phyloP scores from a whole-genome alignment of 2,797 vertebrate genomes.

The Salarias fasciatus region DNA sequence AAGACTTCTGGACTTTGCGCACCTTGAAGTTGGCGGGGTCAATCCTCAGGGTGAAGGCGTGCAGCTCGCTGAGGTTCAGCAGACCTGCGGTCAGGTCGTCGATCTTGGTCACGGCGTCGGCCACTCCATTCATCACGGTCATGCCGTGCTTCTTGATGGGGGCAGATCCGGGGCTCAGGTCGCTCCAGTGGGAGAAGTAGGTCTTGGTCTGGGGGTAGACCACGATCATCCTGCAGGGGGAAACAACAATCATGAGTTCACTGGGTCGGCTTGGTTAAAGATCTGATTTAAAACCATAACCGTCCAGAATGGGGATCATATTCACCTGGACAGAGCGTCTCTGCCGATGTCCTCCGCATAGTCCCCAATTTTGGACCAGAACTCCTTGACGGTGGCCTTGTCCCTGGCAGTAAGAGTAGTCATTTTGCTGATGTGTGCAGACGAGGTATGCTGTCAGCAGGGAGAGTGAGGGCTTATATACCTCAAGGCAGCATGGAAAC shows the following conservation, averaged over 20 bases:
- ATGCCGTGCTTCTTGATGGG: slow-evolving; percentile 75
- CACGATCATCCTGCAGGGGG: slow-evolving; percentile 70
- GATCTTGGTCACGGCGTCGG: slow-evolving; percentile 70
- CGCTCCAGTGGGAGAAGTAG: slow-evolving; percentile 85
- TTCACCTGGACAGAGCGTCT: slow-evolving; percentile 82
- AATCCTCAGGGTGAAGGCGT: slow-evolving; percentile 79
- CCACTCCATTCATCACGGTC: slow-evolving; percentile 74
- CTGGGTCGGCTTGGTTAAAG: not conserved
- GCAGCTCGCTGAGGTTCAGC: slow-evolving; percentile 80
- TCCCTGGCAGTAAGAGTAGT: slow-evolving; percentile 53
- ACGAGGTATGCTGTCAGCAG: no score
- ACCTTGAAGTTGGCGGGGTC: slow-evolving; percentile 88
- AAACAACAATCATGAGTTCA: slow-evolving; percentile 2
- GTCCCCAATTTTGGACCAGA: slow-evolving; percentile 70
- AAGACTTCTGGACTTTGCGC: not conserved
- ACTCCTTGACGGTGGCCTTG: slow-evolving; percentile 73
- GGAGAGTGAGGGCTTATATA: no score
- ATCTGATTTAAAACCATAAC: no score
- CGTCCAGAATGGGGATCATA: not conserved
- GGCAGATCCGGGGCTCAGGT: slow-evolving; percentile 60
- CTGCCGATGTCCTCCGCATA: slow-evolving; percentile 39
- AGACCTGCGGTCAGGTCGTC: slow-evolving; percentile 75
- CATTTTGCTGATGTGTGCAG: no score
- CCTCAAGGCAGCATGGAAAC: no score
- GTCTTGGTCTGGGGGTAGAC: slow-evolving; percentile 85